phyloP scores from a whole-genome alignment of 2,113 vertebrate species.

The Lophius piscatorius region DNA sequence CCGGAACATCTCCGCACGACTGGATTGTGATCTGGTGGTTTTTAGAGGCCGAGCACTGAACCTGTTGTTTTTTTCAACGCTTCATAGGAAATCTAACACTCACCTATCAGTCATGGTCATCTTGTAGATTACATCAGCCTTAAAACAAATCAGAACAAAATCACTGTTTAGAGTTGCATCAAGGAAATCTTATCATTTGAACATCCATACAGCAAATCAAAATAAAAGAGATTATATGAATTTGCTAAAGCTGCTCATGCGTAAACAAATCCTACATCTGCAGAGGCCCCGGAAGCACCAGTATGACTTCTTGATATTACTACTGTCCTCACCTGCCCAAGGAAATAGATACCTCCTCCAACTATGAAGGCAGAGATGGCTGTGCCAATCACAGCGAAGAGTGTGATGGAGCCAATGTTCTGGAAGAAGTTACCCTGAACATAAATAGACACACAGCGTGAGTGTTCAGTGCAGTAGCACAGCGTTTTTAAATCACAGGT shows the following conservation, averaged over 20 bases:
- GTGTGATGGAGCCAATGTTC: slow-evolving; percentile 97
- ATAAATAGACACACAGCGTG: slow-evolving; percentile 24
- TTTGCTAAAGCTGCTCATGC: neutral
- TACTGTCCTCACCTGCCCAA: slow-evolving; percentile 88
- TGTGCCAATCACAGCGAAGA: slow-evolving; percentile 97
- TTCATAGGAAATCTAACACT: slow-evolving; percentile 46
- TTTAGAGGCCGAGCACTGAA: too few relatives aligned
- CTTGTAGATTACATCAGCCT: slow-evolving; percentile 99
- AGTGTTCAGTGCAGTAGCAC: neutral
- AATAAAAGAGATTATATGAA: neutral
- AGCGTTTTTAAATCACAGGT: slow-evolving; percentile 1
- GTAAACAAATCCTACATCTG: neutral
- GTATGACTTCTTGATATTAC: neutral
- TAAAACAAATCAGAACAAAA: slow-evolving; percentile 19
- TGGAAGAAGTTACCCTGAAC: slow-evolving; percentile 98
- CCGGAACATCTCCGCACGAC: too few relatives aligned
- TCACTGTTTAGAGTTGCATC: neutral
- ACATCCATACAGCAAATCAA: neutral
- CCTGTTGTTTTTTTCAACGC: too few relatives aligned
- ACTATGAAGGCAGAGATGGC: slow-evolving; percentile 98
- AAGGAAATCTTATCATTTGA: neutral
- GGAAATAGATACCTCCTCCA: slow-evolving; percentile 97
- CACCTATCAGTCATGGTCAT: slow-evolving; percentile 99
- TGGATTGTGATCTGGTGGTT: too few relatives aligned
- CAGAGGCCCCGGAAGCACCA: too few relatives aligned